Base-by-base conservation (phyloP, 2,797 vertebrate genomes). In the Gadopsis bispinosus region DNA sequence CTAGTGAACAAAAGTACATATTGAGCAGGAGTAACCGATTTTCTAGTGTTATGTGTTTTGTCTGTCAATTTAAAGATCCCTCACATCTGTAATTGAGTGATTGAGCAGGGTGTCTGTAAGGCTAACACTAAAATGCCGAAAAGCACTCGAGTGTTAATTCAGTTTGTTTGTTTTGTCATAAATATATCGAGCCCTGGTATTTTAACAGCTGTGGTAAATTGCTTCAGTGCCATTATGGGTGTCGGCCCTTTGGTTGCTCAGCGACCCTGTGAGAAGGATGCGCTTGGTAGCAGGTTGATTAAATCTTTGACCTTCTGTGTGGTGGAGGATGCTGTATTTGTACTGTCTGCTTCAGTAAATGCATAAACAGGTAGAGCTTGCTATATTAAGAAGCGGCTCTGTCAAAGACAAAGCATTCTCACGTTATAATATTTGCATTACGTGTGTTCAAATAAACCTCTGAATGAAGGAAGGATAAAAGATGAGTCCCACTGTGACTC, bases 401-500 rank as follows among this genome's bases (percentile, higher is more conserved):
- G 53, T 50, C 39, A 71, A 70, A 56, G 53, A 77, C 66, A 86
- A 69, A 55, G 14, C 43, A 72, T 58, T 75, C 69, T 90, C 37
- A 69, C 39, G 58, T 82, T 77, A 83, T 67, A 80, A 33, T 78
- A 68, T 45, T 79, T 22, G 60, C 4, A 77, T 69, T 48, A 68
- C 83, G 75, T 58, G 69, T 87, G 85, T 87, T 92, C 69, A 90
- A 92, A 92, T 83, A 89, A 85, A 77, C 56, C 37, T 74, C 29
- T 72, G 50, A 76, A 88, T 72, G 68, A 81, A 54, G 41, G 20
- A 77, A 48, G 62, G 60, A 81, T 88, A 69, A 90, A 83, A 82
- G 78, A 85, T 73, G 72, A 82, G 71, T 55, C 53, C 37, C 7
- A 62, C 22, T 62, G 55, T 68, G 33, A 62, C 56, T 65, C 33